Base-by-base conservation (phyloP, 2,888 invertebrate genomes). In the Drosophila nr. perissopoda region DNA sequence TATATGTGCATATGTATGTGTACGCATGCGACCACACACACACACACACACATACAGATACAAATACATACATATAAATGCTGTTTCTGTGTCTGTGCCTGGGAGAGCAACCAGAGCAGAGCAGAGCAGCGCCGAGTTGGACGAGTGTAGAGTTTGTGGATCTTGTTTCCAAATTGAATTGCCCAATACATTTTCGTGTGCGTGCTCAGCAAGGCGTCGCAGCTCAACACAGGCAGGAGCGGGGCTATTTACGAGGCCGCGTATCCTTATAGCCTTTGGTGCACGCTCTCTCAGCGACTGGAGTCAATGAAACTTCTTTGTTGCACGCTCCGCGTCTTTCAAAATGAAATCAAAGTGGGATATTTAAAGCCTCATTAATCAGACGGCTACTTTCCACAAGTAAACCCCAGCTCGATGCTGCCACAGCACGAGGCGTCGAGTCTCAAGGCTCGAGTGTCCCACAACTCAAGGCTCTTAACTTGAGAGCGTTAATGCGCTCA, bases 291-390 rank as follows among this genome's bases (percentile, higher is more conserved):
- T 18, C 29, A 53, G 54, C 69, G 64, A 75, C 75, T 83, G 75
- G 82, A 89, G 90, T 89, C 89, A 91, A 91, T 89, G 89, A 90
- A 90, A 89, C 83, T 83, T 80, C 78, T 86, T 82, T 88, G 79
- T 79, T 81, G 80, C 71, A 80, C 74, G 74, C 86, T 82, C 68
- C 69, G 78, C 83, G 86, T 80, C 83, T 80, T 86, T 90, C 78
- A 90, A 84, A 90, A 91, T 89, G 83, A 90, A 91, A 91, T 91
- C 91, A 91, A 91, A 91, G 91, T 91, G 89, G 88, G 83, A 88
- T 91, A 91, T 91, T 91, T 91, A 91, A 91, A 83, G 92, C 86
- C 91, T 91, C 91, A 91, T 91, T 91, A 91, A 91, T 91, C 91
- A 90, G 89, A 68, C 73, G 70, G 70, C 74, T 73, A 66, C 87